Base-by-base conservation (phyloP, 1,140 invertebrate genomes). In the Drosophila takahashii region DNA sequence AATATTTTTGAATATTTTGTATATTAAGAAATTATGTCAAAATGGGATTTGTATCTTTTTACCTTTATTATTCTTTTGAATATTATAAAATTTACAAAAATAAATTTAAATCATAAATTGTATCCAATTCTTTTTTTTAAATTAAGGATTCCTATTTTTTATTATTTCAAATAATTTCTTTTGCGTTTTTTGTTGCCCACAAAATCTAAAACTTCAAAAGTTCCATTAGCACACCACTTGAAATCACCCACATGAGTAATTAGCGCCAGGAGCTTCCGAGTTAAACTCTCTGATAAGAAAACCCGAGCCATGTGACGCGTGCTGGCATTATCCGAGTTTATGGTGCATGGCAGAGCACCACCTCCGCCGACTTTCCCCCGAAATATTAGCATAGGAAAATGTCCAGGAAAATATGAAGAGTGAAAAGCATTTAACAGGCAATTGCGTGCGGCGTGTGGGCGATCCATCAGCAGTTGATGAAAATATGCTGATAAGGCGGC, bases 401-500 rank as follows among this genome's bases (percentile, higher is more conserved):
- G 22, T 22, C 1, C 1, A 22, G 56, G 51, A n/a, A 53, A 47
- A 37, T 51, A 22, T 51, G 69, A 34, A 26, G 45, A 74, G 70
- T 57, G 71, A 53, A 76, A 76, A 58, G 41, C 72, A 76, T 76
- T 76, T 76, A 76, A 51, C 72, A 76, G 73, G 36, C 52, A 77
- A 70, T 77, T 69, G 83, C 71, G 76, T 83, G 83, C 32, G 47
- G 15, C 22, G 56, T 47, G 77, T 71, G 73, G 67, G 73, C 52
- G 77, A 77, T 45, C 39, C 47, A 37, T 64, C 54, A 53, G 71
- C 45, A 45, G 36, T 34, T 45, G 66, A 79, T 84, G 72, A 29
- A 64, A 84, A 70, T 79, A 65, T 41, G 54, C 37, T 80, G 81
- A 86, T 86, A 81, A 48, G 70, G 56, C 79, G 58, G 84, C 79